phyloP scores from a whole-genome alignment of 2,113 vertebrate species.

The Argyrosomus japonicus region DNA sequence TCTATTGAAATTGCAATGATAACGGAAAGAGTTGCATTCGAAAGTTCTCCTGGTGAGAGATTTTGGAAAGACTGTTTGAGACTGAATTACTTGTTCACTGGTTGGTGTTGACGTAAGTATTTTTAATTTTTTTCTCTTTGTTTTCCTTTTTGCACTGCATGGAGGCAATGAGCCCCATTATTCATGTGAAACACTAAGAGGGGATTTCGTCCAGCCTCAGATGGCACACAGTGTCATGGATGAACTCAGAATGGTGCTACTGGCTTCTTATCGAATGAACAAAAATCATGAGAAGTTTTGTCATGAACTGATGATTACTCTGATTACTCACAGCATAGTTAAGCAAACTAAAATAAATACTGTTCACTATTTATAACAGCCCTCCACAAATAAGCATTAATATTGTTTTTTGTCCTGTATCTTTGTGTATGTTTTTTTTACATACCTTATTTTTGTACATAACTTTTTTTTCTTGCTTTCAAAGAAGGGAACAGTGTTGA shows the following conservation, averaged over 20 bases:
- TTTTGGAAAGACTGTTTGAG: slow-evolving; percentile 45
- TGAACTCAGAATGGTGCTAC: slow-evolving; percentile 65
- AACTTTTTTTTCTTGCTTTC: slow-evolving; percentile 62
- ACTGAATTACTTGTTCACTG: slow-evolving; percentile 54
- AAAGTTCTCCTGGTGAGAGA: slow-evolving; percentile 75
- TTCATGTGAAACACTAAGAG: slow-evolving; percentile 56
- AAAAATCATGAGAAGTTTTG: slow-evolving; percentile 8
- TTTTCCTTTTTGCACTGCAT: slow-evolving; percentile 71
- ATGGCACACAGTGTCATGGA: slow-evolving; percentile 28
- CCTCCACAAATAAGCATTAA: slow-evolving; percentile 62
- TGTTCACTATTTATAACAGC: slow-evolving; percentile 60
- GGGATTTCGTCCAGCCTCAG: slow-evolving; percentile 33
- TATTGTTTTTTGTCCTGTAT: slow-evolving; percentile 45
- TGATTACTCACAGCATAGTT: slow-evolving; percentile 2
- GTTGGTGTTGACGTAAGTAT: slow-evolving; percentile 26
- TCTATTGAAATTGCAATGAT: slow-evolving; percentile 10
- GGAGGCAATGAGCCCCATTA: slow-evolving; percentile 58
- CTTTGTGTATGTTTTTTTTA: slow-evolving; percentile 58
- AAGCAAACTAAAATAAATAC: slow-evolving; percentile 51
- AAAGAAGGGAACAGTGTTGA: slow-evolving; percentile 79
- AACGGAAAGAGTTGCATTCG: slow-evolving; percentile 41
- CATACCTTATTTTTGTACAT: slow-evolving; percentile 77
- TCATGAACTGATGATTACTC: slow-evolving; percentile 24
- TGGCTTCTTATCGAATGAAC: slow-evolving; percentile 51
- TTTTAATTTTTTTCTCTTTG: slow-evolving; percentile 38